These are phyloP conservation scores for Phortica magna DNA, from an alignment of 2,888 invertebrate genomes.

Conservation along the genomic window DNA sequence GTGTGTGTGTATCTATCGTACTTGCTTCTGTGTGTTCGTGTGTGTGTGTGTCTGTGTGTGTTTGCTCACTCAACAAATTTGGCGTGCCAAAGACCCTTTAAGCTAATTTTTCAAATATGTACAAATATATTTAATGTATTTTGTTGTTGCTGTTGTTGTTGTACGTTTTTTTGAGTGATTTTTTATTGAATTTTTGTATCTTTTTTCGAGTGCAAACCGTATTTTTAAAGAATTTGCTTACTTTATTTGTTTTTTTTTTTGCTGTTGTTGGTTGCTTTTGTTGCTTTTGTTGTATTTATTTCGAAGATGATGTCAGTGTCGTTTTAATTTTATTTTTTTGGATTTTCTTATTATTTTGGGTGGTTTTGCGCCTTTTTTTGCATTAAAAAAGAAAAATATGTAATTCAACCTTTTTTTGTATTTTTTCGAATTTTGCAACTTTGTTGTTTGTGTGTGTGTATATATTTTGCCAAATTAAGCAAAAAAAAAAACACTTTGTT, in stretches of 20 bases:
- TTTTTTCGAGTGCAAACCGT: constrained; percentile 33
- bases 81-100: no score
- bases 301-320: constrained; percentile 65
- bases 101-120: not conserved
- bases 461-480: no score
- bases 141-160: constrained; percentile 34
- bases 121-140: not conserved
- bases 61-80: no score
- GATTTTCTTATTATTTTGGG: not conserved
- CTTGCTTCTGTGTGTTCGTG: no score
- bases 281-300: constrained; percentile 43
- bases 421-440: no score
- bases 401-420: no score
- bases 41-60: no score
- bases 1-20: no score
- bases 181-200: constrained; percentile 36
- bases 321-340: not conserved
- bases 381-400: no score
- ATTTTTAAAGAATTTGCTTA: constrained; percentile 25
- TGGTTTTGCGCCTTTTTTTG: not conserved
- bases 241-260: constrained; percentile 41
- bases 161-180: constrained; percentile 33
- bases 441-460: no score
- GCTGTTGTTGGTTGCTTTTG: constrained; percentile 20
- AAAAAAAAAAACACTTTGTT: no score